These are phyloP conservation scores for Tenthredo amoena DNA, from an alignment of 2,888 invertebrate species.

Conservation along the genomic window DNA sequence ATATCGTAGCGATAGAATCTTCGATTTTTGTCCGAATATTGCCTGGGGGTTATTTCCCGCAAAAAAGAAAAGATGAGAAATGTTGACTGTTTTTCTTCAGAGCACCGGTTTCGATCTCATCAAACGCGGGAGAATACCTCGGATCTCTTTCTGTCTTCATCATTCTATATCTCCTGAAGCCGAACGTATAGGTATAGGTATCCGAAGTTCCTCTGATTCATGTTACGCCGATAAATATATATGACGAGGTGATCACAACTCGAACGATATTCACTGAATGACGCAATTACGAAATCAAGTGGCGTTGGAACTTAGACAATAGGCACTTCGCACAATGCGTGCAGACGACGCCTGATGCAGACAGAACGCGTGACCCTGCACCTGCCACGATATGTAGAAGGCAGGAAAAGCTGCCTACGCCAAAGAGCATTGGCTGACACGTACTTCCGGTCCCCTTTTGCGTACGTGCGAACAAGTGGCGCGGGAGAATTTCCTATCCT, in stretches of 20 bases:
- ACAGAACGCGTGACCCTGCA: slow-evolving; percentile 49
- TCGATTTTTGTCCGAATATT: slow-evolving; percentile 16
- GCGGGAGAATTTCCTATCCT: slow-evolving; percentile 37
- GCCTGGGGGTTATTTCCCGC: slow-evolving; percentile 12
- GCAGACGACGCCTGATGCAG: slow-evolving; percentile 6
- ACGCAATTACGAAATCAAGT: slow-evolving; percentile 43
- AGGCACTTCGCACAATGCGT: slow-evolving; percentile 43
- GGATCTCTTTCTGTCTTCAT: slow-evolving; percentile 1
- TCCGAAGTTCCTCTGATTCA: background rate
- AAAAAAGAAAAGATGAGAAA: slow-evolving; percentile 27
- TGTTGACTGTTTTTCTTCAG: slow-evolving; percentile 1
- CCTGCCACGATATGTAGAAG: slow-evolving; percentile 20
- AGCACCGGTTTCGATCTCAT: background rate
- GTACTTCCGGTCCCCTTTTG: slow-evolving; percentile 49
- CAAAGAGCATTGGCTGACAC: slow-evolving; percentile 42
- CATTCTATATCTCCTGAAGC: background rate
- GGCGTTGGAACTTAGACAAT: slow-evolving; percentile 29
- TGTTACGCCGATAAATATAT: background rate
- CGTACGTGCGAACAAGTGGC: slow-evolving; percentile 51
- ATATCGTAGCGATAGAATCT: background rate
- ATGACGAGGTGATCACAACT: background rate
- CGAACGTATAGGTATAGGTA: background rate
- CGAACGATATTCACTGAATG: slow-evolving; percentile 21
- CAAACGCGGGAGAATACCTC: background rate
- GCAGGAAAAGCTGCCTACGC: slow-evolving; percentile 12